phyloP scores from a whole-genome alignment of 2,797 vertebrate genomes.

The Falco cherrug region DNA sequence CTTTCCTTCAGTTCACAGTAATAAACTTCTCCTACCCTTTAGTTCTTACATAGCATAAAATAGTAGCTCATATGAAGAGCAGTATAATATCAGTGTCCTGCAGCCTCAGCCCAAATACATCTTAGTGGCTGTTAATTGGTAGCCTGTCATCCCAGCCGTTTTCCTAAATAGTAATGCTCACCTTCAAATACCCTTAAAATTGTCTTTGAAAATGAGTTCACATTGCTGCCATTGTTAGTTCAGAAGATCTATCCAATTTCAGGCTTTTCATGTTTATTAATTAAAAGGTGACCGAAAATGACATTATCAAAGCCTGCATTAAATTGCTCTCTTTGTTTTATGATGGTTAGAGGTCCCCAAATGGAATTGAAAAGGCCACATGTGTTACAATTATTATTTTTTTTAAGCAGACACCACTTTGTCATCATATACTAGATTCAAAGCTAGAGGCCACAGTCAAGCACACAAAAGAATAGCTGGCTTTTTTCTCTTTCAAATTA shows the following conservation, averaged over 20 bases:
- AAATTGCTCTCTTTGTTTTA: constrained; percentile 54
- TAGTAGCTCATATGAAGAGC: neutral
- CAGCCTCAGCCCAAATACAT: neutral
- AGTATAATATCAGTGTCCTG: neutral
- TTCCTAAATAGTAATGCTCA: constrained; percentile 10
- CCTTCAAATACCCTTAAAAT: constrained; percentile 39
- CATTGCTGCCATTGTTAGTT: constrained; percentile 38
- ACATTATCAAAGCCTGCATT: constrained; percentile 37
- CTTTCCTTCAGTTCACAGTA: neutral
- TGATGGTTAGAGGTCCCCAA: constrained; percentile 17
- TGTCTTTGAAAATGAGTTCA: constrained; percentile 32
- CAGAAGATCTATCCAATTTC: constrained; percentile 24
- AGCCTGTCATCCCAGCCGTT: constrained; percentile 1
- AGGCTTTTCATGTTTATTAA: constrained; percentile 59
- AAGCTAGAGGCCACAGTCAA: constrained; percentile 29
- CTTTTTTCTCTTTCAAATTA: constrained; percentile 48
- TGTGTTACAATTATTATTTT: constrained; percentile 23
- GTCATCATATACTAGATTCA: constrained; percentile 45
- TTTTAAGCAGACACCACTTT: constrained; percentile 33
- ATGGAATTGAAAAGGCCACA: constrained; percentile 50
- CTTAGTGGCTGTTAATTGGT: neutral
- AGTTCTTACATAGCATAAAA: neutral
- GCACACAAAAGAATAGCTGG: constrained; percentile 34
- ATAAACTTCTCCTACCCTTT: neutral
- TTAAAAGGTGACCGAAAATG: constrained; percentile 55